Percentiles rank a stretch among this genome's conserved stretches.
Evolutionary conservation across 2,888 invertebrate species (phyloP).

Genomic region (Orthonychiurus folsomi): DNA sequence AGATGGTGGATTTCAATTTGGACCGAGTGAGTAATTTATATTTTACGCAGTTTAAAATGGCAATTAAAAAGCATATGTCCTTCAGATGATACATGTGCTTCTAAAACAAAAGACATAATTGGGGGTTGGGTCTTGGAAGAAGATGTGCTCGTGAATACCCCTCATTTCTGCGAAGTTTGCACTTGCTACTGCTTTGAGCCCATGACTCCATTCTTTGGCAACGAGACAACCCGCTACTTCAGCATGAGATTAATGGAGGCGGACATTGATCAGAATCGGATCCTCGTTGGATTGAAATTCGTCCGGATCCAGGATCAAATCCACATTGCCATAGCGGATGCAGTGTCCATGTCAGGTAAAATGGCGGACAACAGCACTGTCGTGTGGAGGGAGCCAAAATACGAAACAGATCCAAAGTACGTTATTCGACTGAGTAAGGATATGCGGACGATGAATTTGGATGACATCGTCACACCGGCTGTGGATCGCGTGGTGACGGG

Average conservation of each 20-base stretch:
- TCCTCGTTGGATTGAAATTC: conserved; percentile 21
- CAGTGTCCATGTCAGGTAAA: conserved; percentile 9
- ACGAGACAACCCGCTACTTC: conserved; percentile 10
- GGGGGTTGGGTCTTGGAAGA: conserved; percentile 19
- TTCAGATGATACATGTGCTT: conserved; percentile 5
- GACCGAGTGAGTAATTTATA: conserved; percentile 13
- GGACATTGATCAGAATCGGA: conserved; percentile 10
- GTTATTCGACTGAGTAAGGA: conserved; percentile 13
- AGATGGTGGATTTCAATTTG: conserved; percentile 15
- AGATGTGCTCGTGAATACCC: conserved; percentile 16
- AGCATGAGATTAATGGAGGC: not conserved
- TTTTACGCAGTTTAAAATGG: not conserved
- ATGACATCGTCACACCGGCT: conserved; percentile 14
- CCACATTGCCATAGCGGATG: conserved; percentile 19
- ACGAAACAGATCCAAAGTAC: conserved; percentile 9
- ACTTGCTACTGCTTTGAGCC: conserved; percentile 22
- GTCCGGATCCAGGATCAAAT: conserved; percentile 23
- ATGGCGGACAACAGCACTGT: conserved; percentile 14
- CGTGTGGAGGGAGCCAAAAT: conserved; percentile 13
- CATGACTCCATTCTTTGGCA: conserved; percentile 7
- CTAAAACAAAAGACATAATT: conserved; percentile 7
- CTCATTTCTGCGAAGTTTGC: conserved; percentile 22
- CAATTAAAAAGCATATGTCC: no score
- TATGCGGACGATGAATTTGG: conserved; percentile 18
- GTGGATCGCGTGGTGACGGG: conserved; percentile 17